These are phyloP conservation scores for Netelia inedita DNA, from an alignment of 2,888 invertebrate genomes.

Conservation along the genomic window DNA sequence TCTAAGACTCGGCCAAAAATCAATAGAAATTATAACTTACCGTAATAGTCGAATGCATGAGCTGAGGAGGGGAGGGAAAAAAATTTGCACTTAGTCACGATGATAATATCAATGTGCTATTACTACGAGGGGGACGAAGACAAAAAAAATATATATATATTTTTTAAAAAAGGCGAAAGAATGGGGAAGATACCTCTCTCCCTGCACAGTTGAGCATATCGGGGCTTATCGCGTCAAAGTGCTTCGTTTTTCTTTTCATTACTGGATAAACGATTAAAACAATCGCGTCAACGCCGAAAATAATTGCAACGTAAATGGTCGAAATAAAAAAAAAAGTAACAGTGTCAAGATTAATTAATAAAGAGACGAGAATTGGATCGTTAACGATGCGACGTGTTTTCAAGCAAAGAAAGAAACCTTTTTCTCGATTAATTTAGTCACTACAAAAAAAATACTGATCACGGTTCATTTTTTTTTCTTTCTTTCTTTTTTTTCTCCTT, in stretches of 20 bases:
- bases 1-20: conserved; percentile 76
- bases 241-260: conserved; percentile 45
- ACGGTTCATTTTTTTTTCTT: conserved; percentile 28
- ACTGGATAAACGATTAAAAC: conserved; percentile 55
- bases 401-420: no score
- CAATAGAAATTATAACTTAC: conserved; percentile 95
- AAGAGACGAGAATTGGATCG: not conserved
- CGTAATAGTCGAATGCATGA: conserved; percentile 99
- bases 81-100: conserved; percentile 84
- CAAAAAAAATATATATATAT: conserved; percentile 48
- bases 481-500: not conserved
- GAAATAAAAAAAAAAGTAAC: conserved; percentile 25
- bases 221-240: conserved; percentile 61
- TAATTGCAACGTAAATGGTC: conserved; percentile 65
- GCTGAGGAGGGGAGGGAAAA: conserved; percentile 88
- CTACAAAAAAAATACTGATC: not conserved
- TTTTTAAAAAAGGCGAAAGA: conserved; percentile 5
- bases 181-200: conserved; percentile 57
- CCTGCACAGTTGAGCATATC: conserved; percentile 36
- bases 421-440: not conserved
- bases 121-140: conserved; percentile 53
- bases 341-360: conserved; percentile 14
- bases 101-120: conserved; percentile 65
- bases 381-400: no score
- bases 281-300: conserved; percentile 68